Evolutionary conservation across 2,888 invertebrate genomes (phyloP).

Genomic region (Drosophila paracracens): DNA sequence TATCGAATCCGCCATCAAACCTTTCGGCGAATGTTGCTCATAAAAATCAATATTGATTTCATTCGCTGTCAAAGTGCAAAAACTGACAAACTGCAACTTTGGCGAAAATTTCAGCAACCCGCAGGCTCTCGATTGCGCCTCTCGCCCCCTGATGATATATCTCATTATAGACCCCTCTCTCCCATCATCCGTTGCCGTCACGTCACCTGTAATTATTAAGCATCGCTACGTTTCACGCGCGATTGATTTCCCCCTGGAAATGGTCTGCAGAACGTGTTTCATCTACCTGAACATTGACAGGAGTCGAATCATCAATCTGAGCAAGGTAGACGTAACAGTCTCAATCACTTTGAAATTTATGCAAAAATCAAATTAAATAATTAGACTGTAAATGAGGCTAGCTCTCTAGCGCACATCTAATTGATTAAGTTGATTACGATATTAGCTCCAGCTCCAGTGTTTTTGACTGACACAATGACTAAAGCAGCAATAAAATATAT

Average conservation of each 20-base stretch:
- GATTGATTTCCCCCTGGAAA: slow-evolving; percentile 64
- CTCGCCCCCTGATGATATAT: background rate
- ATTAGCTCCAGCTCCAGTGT: slow-evolving; percentile 36
- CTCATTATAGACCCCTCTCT: slow-evolving; percentile 7
- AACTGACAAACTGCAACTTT: slow-evolving; percentile 62
- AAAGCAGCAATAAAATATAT: background rate
- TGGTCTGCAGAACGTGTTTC: slow-evolving; percentile 26
- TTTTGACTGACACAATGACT: slow-evolving; percentile 27
- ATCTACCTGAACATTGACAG: slow-evolving; percentile 25
- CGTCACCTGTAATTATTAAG: slow-evolving; percentile 66
- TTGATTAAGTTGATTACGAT: slow-evolving; percentile 72
- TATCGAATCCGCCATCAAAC: slow-evolving; percentile 9
- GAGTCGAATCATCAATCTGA: slow-evolving; percentile 15
- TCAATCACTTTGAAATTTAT: slow-evolving; percentile 53
- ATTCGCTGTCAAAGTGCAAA: slow-evolving; percentile 66
- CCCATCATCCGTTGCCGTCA: slow-evolving; percentile 2
- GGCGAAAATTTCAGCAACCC: slow-evolving; percentile 37
- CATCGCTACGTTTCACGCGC: slow-evolving; percentile 56
- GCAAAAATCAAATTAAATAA: slow-evolving; percentile 72
- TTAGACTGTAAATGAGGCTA: slow-evolving; percentile 56
- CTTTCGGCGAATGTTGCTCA: slow-evolving; percentile 16
- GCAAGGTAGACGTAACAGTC: slow-evolving; percentile 30
- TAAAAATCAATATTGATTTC: slow-evolving; percentile 69
- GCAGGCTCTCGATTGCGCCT: slow-evolving; percentile 26
- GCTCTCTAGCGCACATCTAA: slow-evolving; percentile 53